Evolutionary conservation across 2,113 vertebrate genomes (phyloP), one percentile per base, ranked within the genome.

Genomic region (Oncorhynchus tshawytscha): DNA sequence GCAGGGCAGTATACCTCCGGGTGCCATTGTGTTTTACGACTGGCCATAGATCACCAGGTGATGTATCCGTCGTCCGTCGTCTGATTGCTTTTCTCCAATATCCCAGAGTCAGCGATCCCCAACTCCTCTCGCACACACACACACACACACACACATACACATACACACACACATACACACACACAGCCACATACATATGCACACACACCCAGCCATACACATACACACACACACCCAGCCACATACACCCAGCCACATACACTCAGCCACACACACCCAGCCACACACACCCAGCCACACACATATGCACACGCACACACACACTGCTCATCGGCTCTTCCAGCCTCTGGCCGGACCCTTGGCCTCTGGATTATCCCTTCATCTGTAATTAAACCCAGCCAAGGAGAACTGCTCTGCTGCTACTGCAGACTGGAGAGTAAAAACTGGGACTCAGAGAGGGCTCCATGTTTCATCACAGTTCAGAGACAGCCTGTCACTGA

Each of bases 321-420:
- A 54, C 12, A 54, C 51, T 11, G 39, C 39, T 45, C 39, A 45
- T 75, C 65, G 20, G 75, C 65, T 6, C 24, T 4, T 81, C 65
- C 57, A 16, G 72, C 59, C 72, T 76, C 8, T 20, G 54, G 57
- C 12, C 70, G 62, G 65, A 79, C 74, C 65, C 24, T 75, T 67
- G 77, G 57, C 71, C 48, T 72, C 70, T 71, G 75, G 68, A 88
- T 88, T 79, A 86, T 85, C 79, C 72, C 59, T 69, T n/a, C 48
- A 78, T 84, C 80, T 87, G 82, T 87, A 88, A 90, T 90, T 91
- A 88, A 88, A 88, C 70, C 73, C 68, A 81, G 71, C 75, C 34
- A 24, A 77, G 70, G 29, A 70, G 73, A 81, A 76, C 57, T 51
- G 51, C n/a, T 27, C 20, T 45, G 39, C 39, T 45, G 39, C 39